Evolutionary conservation across 2,888 invertebrate species (phyloP), one percentile per base, ranked within the genome.

Genomic region (Pollenia labialis): DNA sequence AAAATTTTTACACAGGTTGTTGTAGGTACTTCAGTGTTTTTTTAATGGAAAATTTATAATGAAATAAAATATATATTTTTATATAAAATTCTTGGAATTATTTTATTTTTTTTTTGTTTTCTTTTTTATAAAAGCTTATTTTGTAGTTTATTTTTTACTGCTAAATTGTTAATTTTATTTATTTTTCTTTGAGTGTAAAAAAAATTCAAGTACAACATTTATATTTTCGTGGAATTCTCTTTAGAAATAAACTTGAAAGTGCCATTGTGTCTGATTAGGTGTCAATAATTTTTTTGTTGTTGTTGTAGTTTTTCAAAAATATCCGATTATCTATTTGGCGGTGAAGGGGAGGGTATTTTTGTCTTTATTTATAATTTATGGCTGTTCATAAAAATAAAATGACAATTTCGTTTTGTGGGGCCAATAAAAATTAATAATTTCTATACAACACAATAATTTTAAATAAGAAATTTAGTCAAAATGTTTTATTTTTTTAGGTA

Each of bases 61-160:
- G 32, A 68, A 62, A 72, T 42, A 56, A 8, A 71, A 71, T 68
- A 56, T 14, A 16, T 56, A 46, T 56, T 79, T 62, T 72, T 68
- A 40, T 48, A 69, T 68, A 74, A 48, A 83, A 87, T 88, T 84
- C 84, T 52, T 52, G 16, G 85, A 81, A 89, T 81, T 87, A 56
- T 18, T 75, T 52, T 56, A 9, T 56, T 9, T n/a, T 10, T n/a
- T 54, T 23, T 40, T 0, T 18, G 9, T 42, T 40, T 52, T 52
- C 16, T 69, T 52, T 46, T 68, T 23, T 66, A 46, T 54, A 69
- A 48, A 71, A 79, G 82, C 64, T 79, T 82, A 68, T 64, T 86
- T 85, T 54, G 71, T 66, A 40, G n/a, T 54, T 32, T 32, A 62
- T 75, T 62, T 71, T 80, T 84, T 64, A 71, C 46, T 75, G 42